Percentiles rank a stretch among this genome's conserved stretches.
Evolutionary conservation across 2,113 vertebrate genomes (phyloP).

Genomic region (Bombycilla garrulus): DNA sequence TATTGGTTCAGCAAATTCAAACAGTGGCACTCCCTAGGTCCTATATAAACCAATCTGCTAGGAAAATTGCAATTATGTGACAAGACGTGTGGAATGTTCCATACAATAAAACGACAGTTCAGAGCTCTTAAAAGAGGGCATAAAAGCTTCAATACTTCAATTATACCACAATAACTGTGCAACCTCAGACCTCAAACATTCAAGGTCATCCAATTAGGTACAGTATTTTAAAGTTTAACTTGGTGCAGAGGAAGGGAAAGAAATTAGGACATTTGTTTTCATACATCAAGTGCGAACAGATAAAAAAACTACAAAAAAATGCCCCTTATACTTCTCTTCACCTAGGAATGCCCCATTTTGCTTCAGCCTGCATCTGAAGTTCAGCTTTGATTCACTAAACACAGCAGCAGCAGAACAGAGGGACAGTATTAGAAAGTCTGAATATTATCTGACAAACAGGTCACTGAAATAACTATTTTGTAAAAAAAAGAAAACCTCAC

Average conservation of each 20-base stretch:
- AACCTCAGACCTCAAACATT: conserved; percentile 57
- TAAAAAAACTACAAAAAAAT: conserved; percentile 44
- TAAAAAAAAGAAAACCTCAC: background rate
- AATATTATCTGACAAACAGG: conserved; percentile 17
- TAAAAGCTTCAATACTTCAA: conserved; percentile 46
- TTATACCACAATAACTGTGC: conserved; percentile 54
- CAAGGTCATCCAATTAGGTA: conserved; percentile 57
- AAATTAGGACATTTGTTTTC: conserved; percentile 65
- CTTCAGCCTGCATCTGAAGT: conserved; percentile 19
- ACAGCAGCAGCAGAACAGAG: background rate
- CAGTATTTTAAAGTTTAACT: conserved; percentile 56
- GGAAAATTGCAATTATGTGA: conserved; percentile 47
- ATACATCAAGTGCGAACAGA: background rate
- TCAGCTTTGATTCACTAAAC: conserved; percentile 43
- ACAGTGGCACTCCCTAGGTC: background rate
- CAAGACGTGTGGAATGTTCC: conserved; percentile 21
- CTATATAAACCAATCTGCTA: background rate
- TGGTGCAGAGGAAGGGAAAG: conserved; percentile 34
- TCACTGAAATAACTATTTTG: background rate
- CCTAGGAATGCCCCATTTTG: conserved; percentile 31
- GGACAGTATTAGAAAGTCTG: background rate
- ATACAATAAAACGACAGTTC: conserved; percentile 46
- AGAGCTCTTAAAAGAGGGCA: conserved; percentile 30
- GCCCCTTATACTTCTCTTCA: conserved; percentile 21
- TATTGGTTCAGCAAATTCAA: conserved; percentile 1